Evolutionary conservation across 2,113 vertebrate species (phyloP).

Genomic region (Pandion haliaetus): DNA sequence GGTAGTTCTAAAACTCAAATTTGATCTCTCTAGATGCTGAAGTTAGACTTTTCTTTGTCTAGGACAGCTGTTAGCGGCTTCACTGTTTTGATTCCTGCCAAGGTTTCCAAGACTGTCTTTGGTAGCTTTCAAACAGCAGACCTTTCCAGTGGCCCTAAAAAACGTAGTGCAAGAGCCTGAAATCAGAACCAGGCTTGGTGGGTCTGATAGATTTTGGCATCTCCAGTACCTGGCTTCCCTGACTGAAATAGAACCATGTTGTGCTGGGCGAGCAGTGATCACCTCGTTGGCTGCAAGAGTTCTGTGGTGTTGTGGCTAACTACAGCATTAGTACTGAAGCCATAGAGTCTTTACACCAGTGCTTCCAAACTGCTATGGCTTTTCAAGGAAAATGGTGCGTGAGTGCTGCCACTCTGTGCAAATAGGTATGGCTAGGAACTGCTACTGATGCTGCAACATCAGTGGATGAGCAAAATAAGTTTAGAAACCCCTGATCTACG

Average conservation of each 20-base stretch:
- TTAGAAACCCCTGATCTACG: neutral
- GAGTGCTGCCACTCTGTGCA: neutral
- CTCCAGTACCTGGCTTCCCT: neutral
- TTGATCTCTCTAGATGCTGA: neutral
- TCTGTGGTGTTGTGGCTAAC: neutral
- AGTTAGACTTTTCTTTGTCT: neutral
- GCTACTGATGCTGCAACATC: neutral
- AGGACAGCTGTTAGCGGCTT: neutral
- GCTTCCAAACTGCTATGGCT: neutral
- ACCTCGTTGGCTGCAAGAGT: accelerated
- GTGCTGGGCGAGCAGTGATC: neutral
- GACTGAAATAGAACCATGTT: neutral
- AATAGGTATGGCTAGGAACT: neutral
- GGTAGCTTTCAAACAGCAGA: neutral
- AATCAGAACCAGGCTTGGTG: neutral
- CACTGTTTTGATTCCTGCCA: neutral
- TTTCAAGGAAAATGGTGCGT: neutral
- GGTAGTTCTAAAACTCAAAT: neutral
- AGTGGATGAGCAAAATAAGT: neutral
- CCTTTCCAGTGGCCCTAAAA: neutral
- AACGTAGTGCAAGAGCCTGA: neutral
- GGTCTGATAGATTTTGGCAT: neutral
- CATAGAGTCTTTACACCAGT: neutral
- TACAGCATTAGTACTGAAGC: neutral
- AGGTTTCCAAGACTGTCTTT: neutral